phyloP scores from a whole-genome alignment of 1,140 invertebrate species.

The Lethrus apterus region DNA sequence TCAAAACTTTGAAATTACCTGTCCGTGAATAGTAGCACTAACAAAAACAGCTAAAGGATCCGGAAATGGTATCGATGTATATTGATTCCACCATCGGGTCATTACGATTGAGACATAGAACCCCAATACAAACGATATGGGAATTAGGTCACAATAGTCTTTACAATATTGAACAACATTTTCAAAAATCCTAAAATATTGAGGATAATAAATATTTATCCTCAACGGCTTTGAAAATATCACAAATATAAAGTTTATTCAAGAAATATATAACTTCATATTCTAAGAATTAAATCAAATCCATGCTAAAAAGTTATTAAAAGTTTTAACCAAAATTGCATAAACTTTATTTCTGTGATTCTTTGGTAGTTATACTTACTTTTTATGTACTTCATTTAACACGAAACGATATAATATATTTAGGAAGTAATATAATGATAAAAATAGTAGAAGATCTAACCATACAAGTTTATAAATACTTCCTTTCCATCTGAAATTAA shows the following conservation, averaged over 20 bases:
- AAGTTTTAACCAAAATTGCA: constrained; percentile 47
- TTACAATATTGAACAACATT: constrained; percentile 59
- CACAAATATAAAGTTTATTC: too few relatives aligned
- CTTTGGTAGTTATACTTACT: constrained; percentile 45
- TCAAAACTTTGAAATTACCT: constrained; percentile 25
- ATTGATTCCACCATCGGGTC: constrained; percentile 91
- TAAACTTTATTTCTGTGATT: too few relatives aligned
- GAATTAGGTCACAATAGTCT: constrained; percentile 62
- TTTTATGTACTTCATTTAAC: constrained; percentile 49
- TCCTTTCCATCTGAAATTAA: constrained; percentile 58
- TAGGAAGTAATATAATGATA: constrained; percentile 54
- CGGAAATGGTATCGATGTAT: constrained; percentile 75
- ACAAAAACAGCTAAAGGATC: constrained; percentile 79
- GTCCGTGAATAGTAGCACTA: constrained; percentile 60
- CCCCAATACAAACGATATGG: constrained; percentile 60
- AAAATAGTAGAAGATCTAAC: constrained; percentile 57
- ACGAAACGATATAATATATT: constrained; percentile 54
- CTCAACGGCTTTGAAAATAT: too few relatives aligned
- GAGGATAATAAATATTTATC: constrained; percentile 71
- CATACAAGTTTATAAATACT: constrained; percentile 69
- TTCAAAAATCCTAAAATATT: constrained; percentile 57
- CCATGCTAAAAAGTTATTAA: constrained; percentile 72
- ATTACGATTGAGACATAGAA: constrained; percentile 88
- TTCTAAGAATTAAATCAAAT: too few relatives aligned
- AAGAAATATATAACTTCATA: too few relatives aligned